These are phyloP conservation scores for Cacatua alba DNA, from an alignment of 2,113 vertebrate genomes.

Conservation along the genomic window DNA sequence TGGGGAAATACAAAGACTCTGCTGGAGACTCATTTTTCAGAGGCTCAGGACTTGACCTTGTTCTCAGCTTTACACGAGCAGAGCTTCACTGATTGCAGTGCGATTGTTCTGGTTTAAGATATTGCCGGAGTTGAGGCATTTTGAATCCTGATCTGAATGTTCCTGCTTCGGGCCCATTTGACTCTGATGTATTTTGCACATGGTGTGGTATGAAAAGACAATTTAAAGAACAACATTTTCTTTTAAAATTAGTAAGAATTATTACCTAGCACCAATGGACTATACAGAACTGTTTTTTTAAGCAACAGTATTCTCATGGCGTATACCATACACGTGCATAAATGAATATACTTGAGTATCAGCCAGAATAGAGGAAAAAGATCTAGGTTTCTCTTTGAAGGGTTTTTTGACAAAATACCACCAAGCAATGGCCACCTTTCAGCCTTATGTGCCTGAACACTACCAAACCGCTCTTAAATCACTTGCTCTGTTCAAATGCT, in stretches of 20 bases:
- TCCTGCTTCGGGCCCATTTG: background rate
- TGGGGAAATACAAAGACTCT: slow-evolving; percentile 49
- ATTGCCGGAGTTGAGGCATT: background rate
- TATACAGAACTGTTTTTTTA: background rate
- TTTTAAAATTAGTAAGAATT: background rate
- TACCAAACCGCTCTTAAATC: background rate
- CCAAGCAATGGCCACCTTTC: background rate
- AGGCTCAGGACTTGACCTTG: slow-evolving; percentile 48
- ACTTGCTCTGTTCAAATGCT: background rate
- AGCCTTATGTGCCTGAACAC: background rate
- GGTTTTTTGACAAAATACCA: background rate
- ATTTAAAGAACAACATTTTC: background rate
- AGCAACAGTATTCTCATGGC: background rate
- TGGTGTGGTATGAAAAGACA: background rate
- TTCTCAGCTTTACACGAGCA: slow-evolving; percentile 16
- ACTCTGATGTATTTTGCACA: background rate
- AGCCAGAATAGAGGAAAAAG: background rate
- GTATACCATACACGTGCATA: background rate
- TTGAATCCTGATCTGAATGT: background rate
- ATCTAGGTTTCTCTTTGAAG: background rate
- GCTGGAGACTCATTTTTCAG: slow-evolving; percentile 47
- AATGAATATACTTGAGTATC: rapidly evolving
- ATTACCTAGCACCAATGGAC: background rate
- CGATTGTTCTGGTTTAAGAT: slow-evolving; percentile 2
- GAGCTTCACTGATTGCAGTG: background rate